Evolutionary conservation across 2,888 invertebrate genomes (phyloP).

Genomic region (Myopa tessellatipennis): DNA sequence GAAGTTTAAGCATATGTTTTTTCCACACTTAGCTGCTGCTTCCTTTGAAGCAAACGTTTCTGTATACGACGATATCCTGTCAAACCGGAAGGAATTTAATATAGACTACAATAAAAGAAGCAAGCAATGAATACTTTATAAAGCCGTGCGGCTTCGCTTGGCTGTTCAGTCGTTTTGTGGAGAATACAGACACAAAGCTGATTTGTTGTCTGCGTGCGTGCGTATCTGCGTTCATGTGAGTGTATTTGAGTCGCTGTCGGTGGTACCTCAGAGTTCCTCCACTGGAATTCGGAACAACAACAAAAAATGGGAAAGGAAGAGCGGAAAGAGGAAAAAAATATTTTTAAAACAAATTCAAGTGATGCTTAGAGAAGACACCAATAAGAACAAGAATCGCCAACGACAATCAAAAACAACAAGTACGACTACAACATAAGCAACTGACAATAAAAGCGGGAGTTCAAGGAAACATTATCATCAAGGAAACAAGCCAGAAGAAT

Average conservation of each 20-base stretch:
- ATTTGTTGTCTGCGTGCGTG: background rate
- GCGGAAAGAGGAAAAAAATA: background rate
- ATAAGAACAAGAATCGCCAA: background rate
- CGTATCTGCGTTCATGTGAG: background rate
- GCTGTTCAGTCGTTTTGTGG: background rate
- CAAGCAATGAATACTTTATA: background rate
- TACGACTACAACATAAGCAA: background rate
- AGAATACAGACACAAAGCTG: background rate
- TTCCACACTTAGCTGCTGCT: background rate
- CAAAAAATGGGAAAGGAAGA: too few species aligned
- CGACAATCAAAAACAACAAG: background rate
- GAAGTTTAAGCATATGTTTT: slow-evolving; percentile 29
- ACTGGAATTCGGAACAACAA: too few species aligned
- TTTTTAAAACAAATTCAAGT: background rate
- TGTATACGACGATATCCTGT: slow-evolving; percentile 24
- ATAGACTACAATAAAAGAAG: slow-evolving; percentile 12
- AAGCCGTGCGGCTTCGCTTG: background rate
- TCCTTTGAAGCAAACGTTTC: slow-evolving; percentile 20
- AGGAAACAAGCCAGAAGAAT: background rate
- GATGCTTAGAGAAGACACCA: slow-evolving; percentile 3
- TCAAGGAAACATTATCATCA: too few species aligned
- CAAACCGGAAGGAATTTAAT: slow-evolving; percentile 42
- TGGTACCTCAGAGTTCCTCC: background rate
- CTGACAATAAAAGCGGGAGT: background rate
- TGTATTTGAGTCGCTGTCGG: background rate